These are phyloP conservation scores for Pterocles orientalis DNA, from an alignment of 2,113 vertebrate genomes.

Conservation along the genomic window DNA sequence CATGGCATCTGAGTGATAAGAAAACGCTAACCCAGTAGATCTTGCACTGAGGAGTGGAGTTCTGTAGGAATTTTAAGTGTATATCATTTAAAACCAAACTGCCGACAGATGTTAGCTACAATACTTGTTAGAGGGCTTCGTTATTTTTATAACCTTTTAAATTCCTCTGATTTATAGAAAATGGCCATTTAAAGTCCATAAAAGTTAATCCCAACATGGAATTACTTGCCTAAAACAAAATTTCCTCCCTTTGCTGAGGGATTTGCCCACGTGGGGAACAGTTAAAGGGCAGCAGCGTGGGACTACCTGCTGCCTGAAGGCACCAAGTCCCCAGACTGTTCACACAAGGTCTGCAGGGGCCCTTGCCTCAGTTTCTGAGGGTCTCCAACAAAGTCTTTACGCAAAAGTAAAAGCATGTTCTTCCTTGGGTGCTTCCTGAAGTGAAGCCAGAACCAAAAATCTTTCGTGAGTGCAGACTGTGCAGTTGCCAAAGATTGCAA, in stretches of 20 bases:
- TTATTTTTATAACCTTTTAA: constrained; percentile 67
- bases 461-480: not conserved
- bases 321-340: not conserved
- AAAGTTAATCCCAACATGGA: constrained; percentile 25
- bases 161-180: constrained; percentile 64
- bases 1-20: not conserved
- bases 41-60: not conserved
- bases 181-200: constrained; percentile 46
- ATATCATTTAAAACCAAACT: constrained; percentile 21
- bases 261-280: not conserved
- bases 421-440: not conserved
- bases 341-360: not conserved
- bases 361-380: not conserved
- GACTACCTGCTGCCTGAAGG: constrained; percentile 15
- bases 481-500: not conserved
- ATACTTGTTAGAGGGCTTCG: constrained; percentile 40
- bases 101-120: constrained; percentile 26
- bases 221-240: constrained; percentile 32
- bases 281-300: not conserved
- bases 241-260: constrained; percentile 5
- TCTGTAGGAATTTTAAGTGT: constrained; percentile 38
- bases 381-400: not conserved
- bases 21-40: not conserved
- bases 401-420: not conserved
- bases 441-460: not conserved